Conservation (phyloP, 1,140 invertebrate species). For the Leguminivora glycinivorella region DNA sequence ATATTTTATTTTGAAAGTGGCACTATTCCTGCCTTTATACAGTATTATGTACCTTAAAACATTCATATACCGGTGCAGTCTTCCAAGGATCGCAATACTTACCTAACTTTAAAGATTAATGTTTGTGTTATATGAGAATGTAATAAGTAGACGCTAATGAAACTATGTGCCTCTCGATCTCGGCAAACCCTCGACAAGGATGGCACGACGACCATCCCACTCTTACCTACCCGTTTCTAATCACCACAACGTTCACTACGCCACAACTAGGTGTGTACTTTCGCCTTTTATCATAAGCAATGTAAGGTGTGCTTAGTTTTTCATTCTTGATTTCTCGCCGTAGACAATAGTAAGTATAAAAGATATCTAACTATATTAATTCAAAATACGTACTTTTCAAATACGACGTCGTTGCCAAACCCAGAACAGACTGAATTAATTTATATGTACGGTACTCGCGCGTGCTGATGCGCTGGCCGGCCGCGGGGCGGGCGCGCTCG, state of each 20-base stretch:
- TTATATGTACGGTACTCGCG: constrained; percentile 65
- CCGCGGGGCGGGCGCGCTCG: background rate
- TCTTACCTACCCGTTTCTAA: constrained; percentile 11
- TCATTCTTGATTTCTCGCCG: constrained; percentile 2
- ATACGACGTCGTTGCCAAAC: constrained; percentile 73
- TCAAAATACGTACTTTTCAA: constrained; percentile 42
- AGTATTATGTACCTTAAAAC: constrained; percentile 67
- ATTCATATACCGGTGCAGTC: constrained; percentile 65
- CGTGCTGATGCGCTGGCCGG: constrained; percentile 16
- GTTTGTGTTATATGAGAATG: constrained; percentile 3
- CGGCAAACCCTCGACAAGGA: constrained; percentile 13
- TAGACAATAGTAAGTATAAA: constrained; percentile 27
- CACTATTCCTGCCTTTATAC: constrained; percentile 55
- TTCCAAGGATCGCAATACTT: constrained; percentile 64
- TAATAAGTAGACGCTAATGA: constrained; percentile 22
- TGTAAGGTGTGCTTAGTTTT: constrained; percentile 9
- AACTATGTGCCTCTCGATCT: constrained; percentile 14
- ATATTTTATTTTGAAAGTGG: constrained; percentile 65
- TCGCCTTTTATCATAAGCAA: constrained; percentile 21
- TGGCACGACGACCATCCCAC: constrained; percentile 3
- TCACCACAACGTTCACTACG: constrained; percentile 13
- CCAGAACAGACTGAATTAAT: constrained; percentile 73
- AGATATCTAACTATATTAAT: constrained; percentile 16
- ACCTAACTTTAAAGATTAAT: constrained; percentile 33
- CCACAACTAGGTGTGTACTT: constrained; percentile 21